Evolutionary conservation across 2,888 invertebrate species (phyloP), one percentile per base, ranked within the genome.

Genomic region (Heteromurus nitidus): DNA sequence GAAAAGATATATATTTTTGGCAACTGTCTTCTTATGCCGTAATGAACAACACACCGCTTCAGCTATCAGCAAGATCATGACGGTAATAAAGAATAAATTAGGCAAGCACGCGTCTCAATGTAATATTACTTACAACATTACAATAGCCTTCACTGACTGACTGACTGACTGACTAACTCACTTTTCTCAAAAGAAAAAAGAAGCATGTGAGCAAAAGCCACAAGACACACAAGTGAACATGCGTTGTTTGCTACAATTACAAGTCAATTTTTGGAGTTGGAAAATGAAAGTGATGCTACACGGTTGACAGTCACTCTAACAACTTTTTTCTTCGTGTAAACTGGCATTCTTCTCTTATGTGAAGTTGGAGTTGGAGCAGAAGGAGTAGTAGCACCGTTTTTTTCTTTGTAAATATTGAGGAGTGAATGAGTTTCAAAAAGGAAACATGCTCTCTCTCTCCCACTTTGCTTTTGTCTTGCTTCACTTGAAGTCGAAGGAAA

Each of bases 281-380:
- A 75, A 75, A 77, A 77, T 60, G 76, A 77, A 77, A 77, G 76
- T 62, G 76, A 69, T 47, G 60, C 47, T 69, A 58, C 68, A 77
- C 62, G 76, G 69, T 69, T 77, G 76, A 77, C 76, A 77, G 50
- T 77, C 68, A 69, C 62, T 62, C 62, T 60, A 62, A 69, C 60
- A 74, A 24, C 70, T 24, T 74, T 74, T 65, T 74, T 74, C 18
- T 64, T 16, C n/a, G n/a, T n/a, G n/a, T n/a, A n/a, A n/a, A n/a
- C n/a, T n/a, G 30, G 13, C 20, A 55, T 36, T 36, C 55, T 24
- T 55, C 47, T n/a, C 11, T 47, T 47, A n/a, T 55, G 20, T 22
- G 24, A 24, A 55, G 55, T 55, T 24, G 55, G 13, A 36, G 9
- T 9, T 55, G 22, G 55, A 55, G 55, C 55, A 55, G n/a, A 36